Base-by-base conservation (phyloP, 2,888 invertebrate genomes). In the Thymelicus sylvestris region DNA sequence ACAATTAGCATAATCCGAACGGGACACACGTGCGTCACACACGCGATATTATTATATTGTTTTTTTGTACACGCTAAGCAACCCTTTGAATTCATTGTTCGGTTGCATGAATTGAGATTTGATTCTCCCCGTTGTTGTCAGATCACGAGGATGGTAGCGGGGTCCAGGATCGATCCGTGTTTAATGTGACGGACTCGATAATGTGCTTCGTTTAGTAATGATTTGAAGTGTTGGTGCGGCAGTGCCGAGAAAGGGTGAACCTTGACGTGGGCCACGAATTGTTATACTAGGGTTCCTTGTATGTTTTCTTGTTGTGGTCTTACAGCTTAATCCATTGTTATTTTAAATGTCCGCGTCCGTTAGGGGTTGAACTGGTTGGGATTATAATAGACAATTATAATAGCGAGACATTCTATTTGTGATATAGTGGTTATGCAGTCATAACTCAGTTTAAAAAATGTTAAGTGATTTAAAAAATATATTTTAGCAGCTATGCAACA, bases 1-100 rank as follows among this genome's bases (percentile, higher is more conserved):
- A 74, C 74, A 79, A 86, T 86, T 85, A 82, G 82, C 84, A 86
- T 86, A 85, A 85, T 84, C 84, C 79, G 72, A 74, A 72, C 74
- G 75, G 71, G 71, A 74, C 71, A 78, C 83, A 83, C 84, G 82
- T 82, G 85, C 76, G 73, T 57, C 65, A 65, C 74, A 79, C 83
- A 80, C 81, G 81, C 82, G 84, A 76, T 77, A 64, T 69, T 64
- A 64, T 68, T 62, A 55, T 24, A 41, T 66, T 66, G 50, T 61
- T 12, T 39, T 19, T 74, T 75, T 72, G 78, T 76, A 73, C 77
- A 78, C 74, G 73, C 74, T 74, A 76, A 77, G 74, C 80, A 79
- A 79, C 81, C 81, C 80, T 77, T 78, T 76, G 75, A 74, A 75
- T 72, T 73, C 78, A 75, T 78, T 80, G 78, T 78, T 74, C 75